Base-by-base conservation (phyloP, 1,140 invertebrate genomes). In the Drosophila simulans region DNA sequence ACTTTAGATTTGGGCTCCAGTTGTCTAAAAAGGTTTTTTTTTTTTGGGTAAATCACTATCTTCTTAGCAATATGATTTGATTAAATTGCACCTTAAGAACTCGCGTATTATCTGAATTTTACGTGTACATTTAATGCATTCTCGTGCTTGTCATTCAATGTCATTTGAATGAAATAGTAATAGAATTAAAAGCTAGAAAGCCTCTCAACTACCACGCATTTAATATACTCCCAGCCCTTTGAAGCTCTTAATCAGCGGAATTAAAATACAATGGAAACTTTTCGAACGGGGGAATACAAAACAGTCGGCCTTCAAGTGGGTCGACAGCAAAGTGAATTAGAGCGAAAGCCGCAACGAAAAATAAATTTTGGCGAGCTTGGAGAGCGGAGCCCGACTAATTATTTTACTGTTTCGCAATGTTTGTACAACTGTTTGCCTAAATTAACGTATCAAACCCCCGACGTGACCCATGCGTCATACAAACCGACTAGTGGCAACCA, bases 371-470 rank as follows among this genome's bases (percentile, higher is more conserved):
- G 46, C 34, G 31, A 78, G 43, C 27, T 57, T 53, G 5, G 34
- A 54, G 11, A 69, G 40, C 37, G 15, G 60, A 48, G 42, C 20
- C 39, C n/a, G 3, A 31, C 31, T 65, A 62, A 79, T 79, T 76
- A 76, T 66, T 66, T 37, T 46, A 7, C 12, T 57, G 66, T 78
- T 69, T 72, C 31, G 62, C 71, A 72, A 72, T 85, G 74, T 84
- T 85, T 84, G 58, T 39, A 85, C 80, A 84, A 84, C 64, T 84
- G 80, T 59, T 56, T 62, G 35, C 13, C 1, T 34, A 43, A 63
- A 63, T 54, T 34, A 62, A 45, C 20, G 52, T 54, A 63, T 51
- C 22, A 39, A 12, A 42, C 5, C 12, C 20, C 12, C 37, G 7
- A 13, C 22, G 39, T 43, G 54, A 42, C 39, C 39, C 54, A 15